Base-by-base conservation (phyloP, 2,113 vertebrate species). In the Holacanthus passer region DNA sequence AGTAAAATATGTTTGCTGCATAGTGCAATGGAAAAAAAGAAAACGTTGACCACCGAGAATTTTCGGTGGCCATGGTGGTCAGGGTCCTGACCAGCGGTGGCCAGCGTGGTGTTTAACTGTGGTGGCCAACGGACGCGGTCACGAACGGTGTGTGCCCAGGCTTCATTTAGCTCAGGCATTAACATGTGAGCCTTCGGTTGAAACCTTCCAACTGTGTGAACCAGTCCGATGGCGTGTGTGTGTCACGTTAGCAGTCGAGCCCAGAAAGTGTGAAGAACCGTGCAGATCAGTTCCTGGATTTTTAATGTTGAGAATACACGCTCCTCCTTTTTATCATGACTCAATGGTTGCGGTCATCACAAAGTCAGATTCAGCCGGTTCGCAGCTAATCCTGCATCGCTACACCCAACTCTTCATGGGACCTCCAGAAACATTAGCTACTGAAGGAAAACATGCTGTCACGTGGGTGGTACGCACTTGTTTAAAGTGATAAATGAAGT, bases 71-170 rank as follows among this genome's bases (percentile, higher is more conserved):
- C 79, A 56, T 65, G 73, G 81, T 79, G 92, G 88, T 90, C 45
- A 66, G 77, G 64, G 83, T 70, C 80, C 74, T 85, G 86, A 90
- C 90, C 90, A 86, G 73, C 50, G 11, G 69, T 69, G 91, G 92
- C 91, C 86, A 90, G 7, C 73, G 86, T 88, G 88, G 89, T 84
- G 80, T 90, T 91, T 81, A 48, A 82, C 76, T 86, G 86, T 64
- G 83, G 65, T 68, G 85, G 75, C 83, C 88, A 85, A 74, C 77
- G 81, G 81, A 88, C 79, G n/a, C n/a, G 74, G 85, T 84, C 74
- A 86, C 60, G 85, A 88, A 73, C 85, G 83, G 64, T 71, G 68
- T 73, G 45, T 87, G 88, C 84, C 58, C 68, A 72, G 63, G 70
- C 63, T 68, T 79, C 77, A 60, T 80, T 81, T 81, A 73, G 65